Base-by-base conservation (phyloP, 2,113 vertebrate species). In the Oreocharis arfaki region DNA sequence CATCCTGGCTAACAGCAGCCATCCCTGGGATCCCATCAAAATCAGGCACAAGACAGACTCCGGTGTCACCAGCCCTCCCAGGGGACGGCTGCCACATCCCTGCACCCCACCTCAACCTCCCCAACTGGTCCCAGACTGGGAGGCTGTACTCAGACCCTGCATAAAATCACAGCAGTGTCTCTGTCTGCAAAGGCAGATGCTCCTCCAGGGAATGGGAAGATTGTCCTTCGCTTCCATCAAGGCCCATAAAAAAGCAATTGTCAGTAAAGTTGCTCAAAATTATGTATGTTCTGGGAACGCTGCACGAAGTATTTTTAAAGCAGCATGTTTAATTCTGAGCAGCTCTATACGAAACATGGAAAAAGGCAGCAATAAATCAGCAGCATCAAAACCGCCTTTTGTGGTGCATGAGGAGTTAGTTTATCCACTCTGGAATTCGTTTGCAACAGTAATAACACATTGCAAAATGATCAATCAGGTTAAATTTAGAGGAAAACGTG, bases 261-360 rank as follows among this genome's bases (percentile, higher is more conserved):
- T 90, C 83, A 93, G 80, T 9, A 28, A 90, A 96, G 85, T 52
- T 89, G 76, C 83, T 95, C 73, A 87, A 86, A 88, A 84, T 90
- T 63, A 85, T 26, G 42, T 27, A 86, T 47, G 78, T 88, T 82
- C 80, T 65, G 60, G 77, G 69, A 75, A 55, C 11, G 6, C 26
- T 11, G 57, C 8, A 73, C 6, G 0, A 73, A 78, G 73, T 35
- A 26, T 27, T 76, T 84, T 55, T 67, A 35, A 91, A 74, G 60
- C 41, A 41, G 57, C 57, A 10, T 18, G 49, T 84, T 81, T 86
- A 65, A 89, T 86, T 71, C 78, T 73, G 42, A 84, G 79, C 69
- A 33, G 78, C 41, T 55, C 67, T 37, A 5, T 15, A 61, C 1
- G 23, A 89, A 91, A 32, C n/a, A 16, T 5, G 39, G 61, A 4